phyloP scores from a whole-genome alignment of 2,888 invertebrate genomes.

The Synanthedon tipuliformis region DNA sequence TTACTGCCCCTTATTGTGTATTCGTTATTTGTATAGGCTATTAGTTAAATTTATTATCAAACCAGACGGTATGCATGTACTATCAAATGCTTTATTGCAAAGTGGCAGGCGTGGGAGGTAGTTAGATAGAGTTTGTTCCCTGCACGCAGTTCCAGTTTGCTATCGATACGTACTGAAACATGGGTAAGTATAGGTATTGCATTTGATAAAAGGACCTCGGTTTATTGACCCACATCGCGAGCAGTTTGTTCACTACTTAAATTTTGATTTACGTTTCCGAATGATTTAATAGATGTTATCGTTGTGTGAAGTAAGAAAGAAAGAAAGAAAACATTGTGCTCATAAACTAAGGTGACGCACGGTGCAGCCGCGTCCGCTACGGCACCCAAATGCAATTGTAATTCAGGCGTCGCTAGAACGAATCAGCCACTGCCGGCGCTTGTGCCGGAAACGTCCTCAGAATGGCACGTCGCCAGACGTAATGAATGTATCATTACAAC shows the following conservation, averaged over 20 bases:
- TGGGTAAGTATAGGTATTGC: slow-evolving; percentile 14
- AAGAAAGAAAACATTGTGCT: not conserved
- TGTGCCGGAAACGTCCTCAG: slow-evolving; percentile 46
- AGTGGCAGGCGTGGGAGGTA: slow-evolving; percentile 41
- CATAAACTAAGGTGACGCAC: slow-evolving; percentile 34
- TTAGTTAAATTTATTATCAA: not conserved
- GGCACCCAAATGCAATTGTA: slow-evolving; percentile 42
- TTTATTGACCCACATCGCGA: slow-evolving; percentile 32
- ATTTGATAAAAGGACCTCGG: slow-evolving; percentile 34
- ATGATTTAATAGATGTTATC: too few relatives aligned
- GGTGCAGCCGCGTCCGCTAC: slow-evolving; percentile 34
- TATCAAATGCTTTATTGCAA: slow-evolving; percentile 16
- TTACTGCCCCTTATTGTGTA: not conserved
- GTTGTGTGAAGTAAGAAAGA: not conserved
- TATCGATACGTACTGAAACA: slow-evolving; percentile 28
- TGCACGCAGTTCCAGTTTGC: slow-evolving; percentile 33
- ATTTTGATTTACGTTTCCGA: not conserved
- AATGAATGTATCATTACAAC: slow-evolving; percentile 39
- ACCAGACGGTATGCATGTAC: not conserved
- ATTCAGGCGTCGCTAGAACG: slow-evolving; percentile 51
- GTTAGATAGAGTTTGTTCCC: slow-evolving; percentile 38
- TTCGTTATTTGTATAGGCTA: not conserved
- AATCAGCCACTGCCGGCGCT: slow-evolving; percentile 41
- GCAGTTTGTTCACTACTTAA: not conserved
- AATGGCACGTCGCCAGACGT: slow-evolving; percentile 54